A percentile compares a stretch with the other conserved stretches of the same genome.
phyloP scores from a whole-genome alignment of 2,113 vertebrate species.

The Dolichallabes microphthalmus region DNA sequence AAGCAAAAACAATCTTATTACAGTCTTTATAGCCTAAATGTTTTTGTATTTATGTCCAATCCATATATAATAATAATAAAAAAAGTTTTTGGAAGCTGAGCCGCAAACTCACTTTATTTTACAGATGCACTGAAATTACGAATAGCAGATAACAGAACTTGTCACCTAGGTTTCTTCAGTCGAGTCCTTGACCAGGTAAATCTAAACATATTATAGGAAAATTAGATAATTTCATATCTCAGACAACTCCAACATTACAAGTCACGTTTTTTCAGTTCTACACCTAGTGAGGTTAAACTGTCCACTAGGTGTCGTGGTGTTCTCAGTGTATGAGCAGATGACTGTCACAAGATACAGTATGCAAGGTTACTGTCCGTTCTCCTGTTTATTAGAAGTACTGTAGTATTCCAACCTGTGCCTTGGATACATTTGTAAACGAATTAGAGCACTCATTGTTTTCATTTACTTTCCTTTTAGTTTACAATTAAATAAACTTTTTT shows the following conservation, averaged over 20 bases:
- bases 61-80: not conserved
- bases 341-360: not conserved
- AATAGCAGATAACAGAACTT: not conserved
- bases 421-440: not conserved
- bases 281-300: not conserved
- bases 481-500: not conserved
- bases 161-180: not conserved
- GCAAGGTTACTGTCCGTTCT: not conserved
- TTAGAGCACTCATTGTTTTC: not conserved
- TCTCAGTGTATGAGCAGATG: not conserved
- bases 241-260: not conserved
- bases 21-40: not conserved
- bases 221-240: not conserved
- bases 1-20: not conserved
- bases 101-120: not conserved
- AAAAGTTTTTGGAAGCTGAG: not conserved
- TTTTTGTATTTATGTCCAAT: not conserved
- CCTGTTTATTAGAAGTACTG: not conserved
- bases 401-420: not conserved
- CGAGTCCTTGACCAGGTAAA: not conserved
- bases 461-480: not conserved
- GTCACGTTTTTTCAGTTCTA: not conserved
- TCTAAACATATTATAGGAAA: not conserved
- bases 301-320: conserved; percentile 27
- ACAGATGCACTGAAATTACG: not conserved